phyloP scores from a whole-genome alignment of 2,888 invertebrate genomes.

The Apamea sordens region DNA sequence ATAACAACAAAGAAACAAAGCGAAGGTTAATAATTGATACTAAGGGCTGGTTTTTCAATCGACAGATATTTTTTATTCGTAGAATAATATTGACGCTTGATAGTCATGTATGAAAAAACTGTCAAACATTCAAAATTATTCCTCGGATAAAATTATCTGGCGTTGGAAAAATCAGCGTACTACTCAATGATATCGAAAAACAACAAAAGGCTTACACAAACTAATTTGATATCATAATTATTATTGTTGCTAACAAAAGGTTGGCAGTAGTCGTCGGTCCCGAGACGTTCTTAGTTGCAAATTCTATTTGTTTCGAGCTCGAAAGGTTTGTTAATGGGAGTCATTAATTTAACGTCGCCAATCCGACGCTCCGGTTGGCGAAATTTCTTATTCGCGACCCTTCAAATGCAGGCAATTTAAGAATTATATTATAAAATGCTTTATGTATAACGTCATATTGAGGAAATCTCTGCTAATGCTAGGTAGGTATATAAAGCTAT shows the following conservation, averaged over 20 bases:
- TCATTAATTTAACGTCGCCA: constrained; percentile 76
- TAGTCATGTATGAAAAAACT: too few relatives aligned
- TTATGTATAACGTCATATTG: constrained; percentile 14
- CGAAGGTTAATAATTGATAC: constrained; percentile 27
- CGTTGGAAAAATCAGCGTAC: not conserved
- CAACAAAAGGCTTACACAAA: constrained; percentile 34
- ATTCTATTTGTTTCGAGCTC: constrained; percentile 75
- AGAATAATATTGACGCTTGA: too few relatives aligned
- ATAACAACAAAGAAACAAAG: constrained; percentile 19
- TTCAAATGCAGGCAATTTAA: constrained; percentile 58
- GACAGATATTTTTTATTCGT: too few relatives aligned
- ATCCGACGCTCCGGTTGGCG: constrained; percentile 66
- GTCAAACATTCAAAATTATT: too few relatives aligned
- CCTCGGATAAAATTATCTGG: too few relatives aligned
- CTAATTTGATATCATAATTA: constrained; percentile 48
- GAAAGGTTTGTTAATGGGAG: constrained; percentile 74
- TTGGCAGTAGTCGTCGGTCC: constrained; percentile 29
- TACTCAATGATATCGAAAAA: constrained; percentile 35
- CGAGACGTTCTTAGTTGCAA: constrained; percentile 52
- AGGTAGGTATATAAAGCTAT: not conserved
- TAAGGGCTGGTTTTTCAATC: too few relatives aligned
- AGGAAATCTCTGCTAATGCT: constrained; percentile 14
- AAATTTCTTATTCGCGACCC: constrained; percentile 64
- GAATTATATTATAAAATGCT: constrained; percentile 38
- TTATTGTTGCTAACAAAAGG: constrained; percentile 53